These are phyloP conservation scores for Frankliniella intonsa DNA, from an alignment of 2,888 invertebrate species.

Conservation along the genomic window DNA sequence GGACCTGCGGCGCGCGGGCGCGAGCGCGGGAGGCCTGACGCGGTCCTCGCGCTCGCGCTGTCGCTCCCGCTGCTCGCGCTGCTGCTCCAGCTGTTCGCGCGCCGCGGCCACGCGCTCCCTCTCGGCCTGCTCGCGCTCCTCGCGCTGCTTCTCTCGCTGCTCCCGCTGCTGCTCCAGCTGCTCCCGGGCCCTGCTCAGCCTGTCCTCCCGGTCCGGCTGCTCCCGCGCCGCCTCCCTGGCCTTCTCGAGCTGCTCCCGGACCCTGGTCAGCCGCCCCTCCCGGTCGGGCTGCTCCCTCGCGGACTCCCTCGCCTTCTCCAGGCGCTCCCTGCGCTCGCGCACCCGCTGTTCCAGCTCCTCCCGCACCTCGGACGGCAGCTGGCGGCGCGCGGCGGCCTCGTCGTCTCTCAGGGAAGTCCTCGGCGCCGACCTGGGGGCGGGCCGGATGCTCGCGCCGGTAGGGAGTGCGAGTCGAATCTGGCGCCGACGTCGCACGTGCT, in stretches of 20 bases:
- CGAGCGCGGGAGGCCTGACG: neutral
- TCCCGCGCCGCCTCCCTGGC: neutral
- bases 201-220: neutral
- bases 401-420: neutral
- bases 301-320: neutral
- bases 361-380: neutral
- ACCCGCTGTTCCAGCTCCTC: neutral
- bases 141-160: neutral
- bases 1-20: neutral
- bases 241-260: neutral
- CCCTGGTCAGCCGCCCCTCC: neutral
- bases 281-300: neutral
- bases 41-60: neutral
- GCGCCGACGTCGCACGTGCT: neutral
- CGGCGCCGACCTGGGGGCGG: neutral
- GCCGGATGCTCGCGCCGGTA: neutral
- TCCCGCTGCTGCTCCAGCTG: slow-evolving; percentile 6
- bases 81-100: neutral
- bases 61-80: neutral
- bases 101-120: neutral
- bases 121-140: neutral
- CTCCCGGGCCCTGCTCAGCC: neutral
- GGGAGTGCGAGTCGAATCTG: neutral
- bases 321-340: neutral
- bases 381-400: neutral